phyloP scores from a whole-genome alignment of 2,797 vertebrate genomes.

The Cirrhinus molitorella region DNA sequence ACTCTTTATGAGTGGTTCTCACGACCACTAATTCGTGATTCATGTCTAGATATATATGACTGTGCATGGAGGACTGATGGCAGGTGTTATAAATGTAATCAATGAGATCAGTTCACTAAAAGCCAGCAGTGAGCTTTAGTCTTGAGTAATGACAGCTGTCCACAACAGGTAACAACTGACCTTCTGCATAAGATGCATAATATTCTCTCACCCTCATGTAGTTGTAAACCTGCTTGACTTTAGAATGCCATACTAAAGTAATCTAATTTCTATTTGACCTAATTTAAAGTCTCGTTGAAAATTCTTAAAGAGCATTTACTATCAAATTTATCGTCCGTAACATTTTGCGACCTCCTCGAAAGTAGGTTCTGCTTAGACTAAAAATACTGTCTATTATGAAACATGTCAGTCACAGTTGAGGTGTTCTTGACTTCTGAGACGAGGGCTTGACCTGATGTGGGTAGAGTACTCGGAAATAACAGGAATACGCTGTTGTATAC shows the following conservation, averaged over 20 bases:
- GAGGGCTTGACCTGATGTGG: conserved; percentile 22
- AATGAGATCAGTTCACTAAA: conserved; percentile 30
- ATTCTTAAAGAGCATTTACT: neutral
- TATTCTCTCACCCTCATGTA: no score
- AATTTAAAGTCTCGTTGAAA: neutral
- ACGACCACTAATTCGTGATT: neutral
- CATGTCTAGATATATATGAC: conserved; percentile 32
- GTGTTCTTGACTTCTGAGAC: conserved; percentile 33
- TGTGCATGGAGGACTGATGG: neutral
- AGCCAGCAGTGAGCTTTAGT: conserved; percentile 25
- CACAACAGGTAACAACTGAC: conserved; percentile 23
- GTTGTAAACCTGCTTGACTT: neutral
- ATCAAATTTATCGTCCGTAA: neutral
- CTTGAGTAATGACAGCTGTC: conserved; percentile 16
- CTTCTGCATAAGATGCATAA: no score
- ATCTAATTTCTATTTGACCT: neutral
- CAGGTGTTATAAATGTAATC: conserved; percentile 30
- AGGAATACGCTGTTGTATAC: neutral
- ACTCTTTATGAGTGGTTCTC: neutral
- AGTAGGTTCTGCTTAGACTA: conserved; percentile 6
- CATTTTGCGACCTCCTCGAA: conserved; percentile 25
- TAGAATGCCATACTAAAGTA: neutral
- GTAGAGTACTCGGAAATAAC: neutral
- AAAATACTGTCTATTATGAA: conserved; percentile 50
- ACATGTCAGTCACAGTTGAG: conserved; percentile 26